These are phyloP conservation scores for Cephus rjabovi DNA, from an alignment of 2,888 invertebrate genomes.

Conservation along the genomic window DNA sequence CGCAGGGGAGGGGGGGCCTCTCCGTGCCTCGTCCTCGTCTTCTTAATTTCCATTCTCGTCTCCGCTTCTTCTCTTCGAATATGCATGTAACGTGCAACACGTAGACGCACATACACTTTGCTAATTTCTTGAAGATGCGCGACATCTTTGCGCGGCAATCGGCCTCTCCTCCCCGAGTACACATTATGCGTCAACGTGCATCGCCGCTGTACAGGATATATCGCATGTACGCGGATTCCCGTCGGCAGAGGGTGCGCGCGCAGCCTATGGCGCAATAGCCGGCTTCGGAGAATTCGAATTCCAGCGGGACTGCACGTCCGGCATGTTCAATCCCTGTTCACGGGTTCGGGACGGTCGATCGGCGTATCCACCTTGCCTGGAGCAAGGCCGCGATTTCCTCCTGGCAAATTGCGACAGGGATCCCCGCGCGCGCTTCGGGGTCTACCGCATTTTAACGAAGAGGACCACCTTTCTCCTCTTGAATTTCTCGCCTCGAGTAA, in stretches of 20 bases:
- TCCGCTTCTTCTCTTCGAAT: background rate
- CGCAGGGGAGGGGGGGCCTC: background rate
- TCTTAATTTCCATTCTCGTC: too few species aligned
- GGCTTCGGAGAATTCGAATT: background rate
- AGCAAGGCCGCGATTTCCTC: conserved; percentile 60
- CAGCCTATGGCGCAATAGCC: background rate
- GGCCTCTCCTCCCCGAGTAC: background rate
- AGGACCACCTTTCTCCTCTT: conserved; percentile 44
- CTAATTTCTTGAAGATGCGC: background rate
- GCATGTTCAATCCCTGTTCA: background rate
- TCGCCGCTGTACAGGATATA: background rate
- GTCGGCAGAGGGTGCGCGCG: too few species aligned
- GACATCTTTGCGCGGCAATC: background rate
- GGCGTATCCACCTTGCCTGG: conserved; percentile 48
- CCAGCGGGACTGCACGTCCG: background rate
- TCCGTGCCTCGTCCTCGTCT: conserved; percentile 19
- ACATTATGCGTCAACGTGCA: background rate
- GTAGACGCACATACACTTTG: background rate
- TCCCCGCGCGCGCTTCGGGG: conserved; percentile 4
- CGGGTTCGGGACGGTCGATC: background rate
- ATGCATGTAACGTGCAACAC: background rate
- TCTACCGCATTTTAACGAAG: conserved; percentile 9
- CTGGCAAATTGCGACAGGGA: conserved; percentile 50
- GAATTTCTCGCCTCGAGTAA: conserved; percentile 45
- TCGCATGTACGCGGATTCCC: background rate